phyloP scores from a whole-genome alignment of 2,888 invertebrate genomes.

The Drosophila tanythrix region DNA sequence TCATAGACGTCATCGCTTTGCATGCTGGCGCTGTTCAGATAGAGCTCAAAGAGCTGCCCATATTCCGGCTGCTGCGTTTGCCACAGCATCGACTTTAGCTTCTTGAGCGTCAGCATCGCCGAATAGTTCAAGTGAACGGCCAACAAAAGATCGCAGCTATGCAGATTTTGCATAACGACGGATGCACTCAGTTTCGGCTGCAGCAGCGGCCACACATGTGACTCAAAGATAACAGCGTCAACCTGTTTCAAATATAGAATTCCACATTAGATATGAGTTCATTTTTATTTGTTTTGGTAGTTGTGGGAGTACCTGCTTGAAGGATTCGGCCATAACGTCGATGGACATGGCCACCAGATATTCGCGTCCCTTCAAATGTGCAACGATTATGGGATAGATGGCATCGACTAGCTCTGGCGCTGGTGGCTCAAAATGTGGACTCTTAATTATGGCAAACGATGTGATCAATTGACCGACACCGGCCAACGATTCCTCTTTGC shows the following conservation, averaged over 20 bases:
- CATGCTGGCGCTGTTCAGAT: conserved; percentile 26
- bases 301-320: conserved; percentile 28
- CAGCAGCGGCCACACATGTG: conserved; percentile 51
- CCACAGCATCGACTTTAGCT: conserved; percentile 48
- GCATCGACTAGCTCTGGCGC: conserved; percentile 18
- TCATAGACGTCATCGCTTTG: conserved; percentile 18
- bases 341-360: conserved; percentile 47
- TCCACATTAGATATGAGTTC: background rate
- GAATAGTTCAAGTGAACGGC: conserved; percentile 45
- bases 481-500: conserved; percentile 63
- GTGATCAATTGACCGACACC: conserved; percentile 61
- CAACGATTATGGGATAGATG: conserved; percentile 45
- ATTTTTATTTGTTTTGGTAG: background rate
- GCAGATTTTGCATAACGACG: conserved; percentile 19
- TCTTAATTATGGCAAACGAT: conserved; percentile 34
- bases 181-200: conserved; percentile 41
- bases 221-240: conserved; percentile 10
- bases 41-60: conserved; percentile 51
- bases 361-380: conserved; percentile 56
- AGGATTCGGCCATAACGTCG: conserved; percentile 43
- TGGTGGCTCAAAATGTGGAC: conserved; percentile 23
- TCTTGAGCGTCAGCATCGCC: conserved; percentile 14
- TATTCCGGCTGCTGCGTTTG: conserved; percentile 28
- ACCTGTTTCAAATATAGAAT: conserved; percentile 18
- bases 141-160: conserved; percentile 45